Base-by-base conservation (phyloP, 2,113 vertebrate species). In the human region DNA sequence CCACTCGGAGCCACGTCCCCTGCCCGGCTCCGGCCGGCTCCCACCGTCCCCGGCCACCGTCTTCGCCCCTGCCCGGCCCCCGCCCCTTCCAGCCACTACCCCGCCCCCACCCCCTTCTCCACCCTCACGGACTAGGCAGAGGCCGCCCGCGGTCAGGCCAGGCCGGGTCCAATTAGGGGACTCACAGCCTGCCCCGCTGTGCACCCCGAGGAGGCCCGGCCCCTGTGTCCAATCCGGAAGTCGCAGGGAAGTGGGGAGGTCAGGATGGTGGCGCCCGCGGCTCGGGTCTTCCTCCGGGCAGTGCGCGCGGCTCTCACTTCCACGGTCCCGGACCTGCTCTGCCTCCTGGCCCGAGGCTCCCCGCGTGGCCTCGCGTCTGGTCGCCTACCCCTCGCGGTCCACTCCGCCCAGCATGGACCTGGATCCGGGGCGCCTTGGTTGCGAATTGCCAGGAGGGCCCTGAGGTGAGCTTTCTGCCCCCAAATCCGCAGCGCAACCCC, bases 401-500 rank as follows among this genome's bases (percentile, higher is more conserved):
- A 4, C 17, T 30, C 68, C 11, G 11, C 59, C 22, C 9, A 20
- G 61, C 84, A 25, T 8, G 57, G 43, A 59, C 76, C 48, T 7
- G 72, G 82, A 90, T 80, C 50, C 18, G 2, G 84, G 80, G 84
- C 35, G 68, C 80, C 43, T 89, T 40, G 30, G 30, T 6, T 17
- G 30, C 48, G n/a, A 73, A 52, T 52, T 38, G 22, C 92, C 50
- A 2, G 43, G 72, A 55, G 57, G 55, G 90, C 87, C 89, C 75
- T 17, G 75, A 82, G 81, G 78, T 81, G 92, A 96, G 92, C 75
- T 32, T 84, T n/a, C 32, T 9, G 86, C 43, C 75, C 73, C 35
- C 0, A 43, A 57, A 83, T 48, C 57, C 9, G 3, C 5, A 45
- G 61, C 0, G 89, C 57, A 79, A 25, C 55, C 30, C 18, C 10